Percentiles rank a stretch among this genome's conserved stretches.
These are phyloP conservation scores for Ophion ventricosus DNA, from an alignment of 2,888 invertebrate genomes.

Conservation along the genomic window DNA sequence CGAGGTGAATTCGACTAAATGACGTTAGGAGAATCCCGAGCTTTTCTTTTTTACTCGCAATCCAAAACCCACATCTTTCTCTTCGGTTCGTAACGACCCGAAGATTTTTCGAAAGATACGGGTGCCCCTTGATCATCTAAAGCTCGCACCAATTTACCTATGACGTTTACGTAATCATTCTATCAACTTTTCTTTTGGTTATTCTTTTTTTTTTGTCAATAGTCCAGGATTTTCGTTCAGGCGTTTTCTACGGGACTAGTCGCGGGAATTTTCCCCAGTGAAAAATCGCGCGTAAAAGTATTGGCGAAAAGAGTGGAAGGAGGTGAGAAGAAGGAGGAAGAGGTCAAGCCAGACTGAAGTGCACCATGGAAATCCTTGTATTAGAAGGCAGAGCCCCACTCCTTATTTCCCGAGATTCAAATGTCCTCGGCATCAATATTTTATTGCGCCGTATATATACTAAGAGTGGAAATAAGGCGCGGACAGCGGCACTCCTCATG, in stretches of 20 bases:
- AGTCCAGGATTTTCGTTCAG: too few species aligned
- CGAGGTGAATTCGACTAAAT: constrained; percentile 65
- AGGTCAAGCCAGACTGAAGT: constrained; percentile 58
- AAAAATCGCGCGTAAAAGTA: constrained; percentile 11
- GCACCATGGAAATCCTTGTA: constrained; percentile 26
- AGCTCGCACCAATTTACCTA: not conserved
- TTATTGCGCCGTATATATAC: constrained; percentile 64
- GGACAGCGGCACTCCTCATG: constrained; percentile 75
- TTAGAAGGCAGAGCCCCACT: constrained; percentile 9
- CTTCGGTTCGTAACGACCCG: constrained; percentile 27
- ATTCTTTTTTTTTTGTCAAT: not conserved
- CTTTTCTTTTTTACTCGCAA: constrained; percentile 15
- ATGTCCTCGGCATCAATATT: constrained; percentile 69
- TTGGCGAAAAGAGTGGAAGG: constrained; percentile 24
- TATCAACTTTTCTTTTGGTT: not conserved
- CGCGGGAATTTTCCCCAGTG: constrained; percentile 1
- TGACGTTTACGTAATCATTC: not conserved
- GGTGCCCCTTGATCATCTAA: not conserved
- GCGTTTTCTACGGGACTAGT: too few species aligned
- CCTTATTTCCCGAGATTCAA: constrained; percentile 57
- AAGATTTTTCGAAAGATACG: not conserved
- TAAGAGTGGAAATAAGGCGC: constrained; percentile 64
- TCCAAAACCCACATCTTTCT: constrained; percentile 37
- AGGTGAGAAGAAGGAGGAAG: constrained; percentile 31
- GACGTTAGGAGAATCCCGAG: constrained; percentile 45